A percentile compares a stretch with the other conserved stretches of the same genome.
Conservation (phyloP, 53 echinoderm and acorn worm genomes). For the Actinopyga echinites region DNA sequence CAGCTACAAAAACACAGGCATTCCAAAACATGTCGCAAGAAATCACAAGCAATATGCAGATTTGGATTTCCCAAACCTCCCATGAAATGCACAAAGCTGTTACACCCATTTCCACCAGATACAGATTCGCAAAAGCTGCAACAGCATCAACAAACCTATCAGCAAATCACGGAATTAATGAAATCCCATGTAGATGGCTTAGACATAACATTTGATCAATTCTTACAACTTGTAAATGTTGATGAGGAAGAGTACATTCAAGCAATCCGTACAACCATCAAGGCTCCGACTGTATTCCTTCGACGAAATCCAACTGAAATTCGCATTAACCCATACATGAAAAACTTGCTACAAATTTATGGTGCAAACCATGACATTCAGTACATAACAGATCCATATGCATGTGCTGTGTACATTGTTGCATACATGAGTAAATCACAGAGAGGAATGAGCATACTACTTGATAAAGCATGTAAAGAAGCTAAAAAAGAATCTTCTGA, state of each 20-base stretch:
- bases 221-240: not conserved
- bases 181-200: not conserved
- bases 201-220: not conserved
- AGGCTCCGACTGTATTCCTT: not conserved
- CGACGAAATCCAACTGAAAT: not conserved
- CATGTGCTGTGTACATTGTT: too few species aligned
- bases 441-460: constrained; percentile 19
- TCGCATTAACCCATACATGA: constrained; percentile 3
- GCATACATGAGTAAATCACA: too few species aligned
- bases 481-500: not conserved
- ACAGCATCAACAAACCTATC: not conserved
- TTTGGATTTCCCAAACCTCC: constrained; percentile 41
- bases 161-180: not conserved
- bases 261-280: not conserved
- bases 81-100: not conserved
- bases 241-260: not conserved
- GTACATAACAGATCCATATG: constrained; percentile 28
- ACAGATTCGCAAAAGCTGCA: not conserved
- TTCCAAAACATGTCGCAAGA: constrained; percentile 6
- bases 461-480: constrained; percentile 34
- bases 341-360: constrained; percentile 14
- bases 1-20: constrained; percentile 23
- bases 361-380: constrained; percentile 45
- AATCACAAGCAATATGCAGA: not conserved
- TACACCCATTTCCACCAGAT: constrained; percentile 1